Percentiles rank a stretch among this genome's conserved stretches.
Evolutionary conservation across 2,113 vertebrate species (phyloP).

Genomic region (Axis porcinus): DNA sequence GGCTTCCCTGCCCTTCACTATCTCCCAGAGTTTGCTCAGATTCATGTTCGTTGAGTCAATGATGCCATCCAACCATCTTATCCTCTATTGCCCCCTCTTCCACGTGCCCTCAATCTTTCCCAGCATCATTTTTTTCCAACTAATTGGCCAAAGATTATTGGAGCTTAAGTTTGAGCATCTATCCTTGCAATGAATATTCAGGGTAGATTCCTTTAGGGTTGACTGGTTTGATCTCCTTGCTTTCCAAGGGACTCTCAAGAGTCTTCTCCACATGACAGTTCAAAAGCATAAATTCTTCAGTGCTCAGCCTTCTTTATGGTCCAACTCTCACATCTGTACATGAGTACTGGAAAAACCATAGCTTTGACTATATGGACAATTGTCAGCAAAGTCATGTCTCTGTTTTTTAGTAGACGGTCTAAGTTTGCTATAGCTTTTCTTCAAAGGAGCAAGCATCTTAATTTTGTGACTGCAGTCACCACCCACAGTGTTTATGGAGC

Average conservation of each 20-base stretch:
- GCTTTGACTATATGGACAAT: background rate
- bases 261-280: background rate
- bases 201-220: background rate
- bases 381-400: background rate
- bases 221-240: background rate
- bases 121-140: background rate
- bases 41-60: background rate
- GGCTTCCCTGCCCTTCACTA: background rate
- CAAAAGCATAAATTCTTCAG: background rate
- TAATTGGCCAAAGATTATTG: background rate
- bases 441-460: background rate
- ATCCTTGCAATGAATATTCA: background rate
- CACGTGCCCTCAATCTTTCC: background rate
- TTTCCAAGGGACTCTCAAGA: background rate
- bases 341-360: background rate
- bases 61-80: background rate
- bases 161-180: background rate
- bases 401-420: background rate
- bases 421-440: background rate
- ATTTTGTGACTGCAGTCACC: background rate
- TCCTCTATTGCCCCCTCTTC: background rate
- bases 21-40: background rate
- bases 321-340: background rate
- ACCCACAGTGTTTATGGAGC: background rate
- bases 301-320: background rate